A percentile compares a stretch with the other conserved stretches of the same genome.
Evolutionary conservation across 2,888 invertebrate genomes (phyloP).

Genomic region (Dolichopus griseipennis): DNA sequence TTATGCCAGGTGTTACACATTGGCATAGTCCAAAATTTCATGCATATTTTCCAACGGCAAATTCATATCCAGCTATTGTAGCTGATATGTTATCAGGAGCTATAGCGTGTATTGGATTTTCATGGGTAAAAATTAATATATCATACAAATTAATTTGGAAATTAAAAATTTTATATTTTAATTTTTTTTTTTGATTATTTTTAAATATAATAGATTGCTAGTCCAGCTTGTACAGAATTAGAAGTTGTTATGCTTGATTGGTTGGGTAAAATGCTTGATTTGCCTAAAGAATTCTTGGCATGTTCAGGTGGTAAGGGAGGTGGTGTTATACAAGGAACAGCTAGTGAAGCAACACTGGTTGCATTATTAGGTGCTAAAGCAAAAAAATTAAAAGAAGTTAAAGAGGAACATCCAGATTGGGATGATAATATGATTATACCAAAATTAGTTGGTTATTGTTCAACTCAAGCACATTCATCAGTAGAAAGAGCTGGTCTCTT

Average conservation of each 20-base stretch:
- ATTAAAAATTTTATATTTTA: not conserved
- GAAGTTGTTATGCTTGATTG: slow-evolving; percentile 94
- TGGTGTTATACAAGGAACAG: slow-evolving; percentile 89
- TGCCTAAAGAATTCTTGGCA: slow-evolving; percentile 78
- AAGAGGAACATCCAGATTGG: slow-evolving; percentile 65
- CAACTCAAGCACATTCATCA: slow-evolving; percentile 86
- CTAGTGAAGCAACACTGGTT: slow-evolving; percentile 89
- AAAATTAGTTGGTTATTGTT: slow-evolving; percentile 79
- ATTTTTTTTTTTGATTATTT: slow-evolving; percentile 2
- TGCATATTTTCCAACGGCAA: slow-evolving; percentile 90
- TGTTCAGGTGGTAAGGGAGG: slow-evolving; percentile 75
- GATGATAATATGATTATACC: slow-evolving; percentile 62
- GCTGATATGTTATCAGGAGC: slow-evolving; percentile 93
- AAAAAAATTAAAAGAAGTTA: slow-evolving; percentile 56
- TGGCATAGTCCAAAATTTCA: slow-evolving; percentile 96
- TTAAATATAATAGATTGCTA: slow-evolving; percentile 60
- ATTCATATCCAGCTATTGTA: slow-evolving; percentile 87
- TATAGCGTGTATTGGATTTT: slow-evolving; percentile 92
- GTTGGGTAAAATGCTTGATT: slow-evolving; percentile 84
- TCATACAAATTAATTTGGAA: not conserved
- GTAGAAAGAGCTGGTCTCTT: slow-evolving; percentile 87
- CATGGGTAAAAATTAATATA: slow-evolving; percentile 65
- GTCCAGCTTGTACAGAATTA: slow-evolving; percentile 91
- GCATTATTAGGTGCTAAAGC: slow-evolving; percentile 85
- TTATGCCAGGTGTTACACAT: slow-evolving; percentile 97